A percentile compares a stretch with the other conserved stretches of the same genome.
These are phyloP conservation scores for Stratiolaelaps scimitus DNA, from an alignment of 1,140 invertebrate species.

Conservation along the genomic window DNA sequence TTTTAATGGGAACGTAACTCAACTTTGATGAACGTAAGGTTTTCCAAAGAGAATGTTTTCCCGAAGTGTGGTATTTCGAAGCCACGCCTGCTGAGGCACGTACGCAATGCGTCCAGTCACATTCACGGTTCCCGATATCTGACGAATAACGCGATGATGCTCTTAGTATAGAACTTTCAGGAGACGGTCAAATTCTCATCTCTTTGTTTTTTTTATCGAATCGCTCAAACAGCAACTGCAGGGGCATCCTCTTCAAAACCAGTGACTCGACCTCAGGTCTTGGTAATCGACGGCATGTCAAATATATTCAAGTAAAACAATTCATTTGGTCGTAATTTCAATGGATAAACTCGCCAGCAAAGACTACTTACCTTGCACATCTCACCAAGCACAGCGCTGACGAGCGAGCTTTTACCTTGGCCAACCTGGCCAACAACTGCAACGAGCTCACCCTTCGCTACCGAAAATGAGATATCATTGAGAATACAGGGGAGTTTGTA, in stretches of 20 bases:
- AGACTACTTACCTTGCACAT: conserved; percentile 41
- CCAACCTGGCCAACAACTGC: conserved; percentile 47
- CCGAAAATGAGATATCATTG: conserved; percentile 35
- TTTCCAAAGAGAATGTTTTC: conserved; percentile 44
- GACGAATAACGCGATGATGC: no score
- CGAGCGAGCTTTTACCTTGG: conserved; percentile 47
- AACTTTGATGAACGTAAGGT: conserved; percentile 41
- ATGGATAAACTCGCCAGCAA: no score
- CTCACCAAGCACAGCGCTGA: conserved; percentile 47
- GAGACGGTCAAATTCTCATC: no score
- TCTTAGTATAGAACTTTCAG: no score
- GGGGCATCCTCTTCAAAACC: no score
- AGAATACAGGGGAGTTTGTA: conserved; percentile 30
- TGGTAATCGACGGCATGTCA: no score
- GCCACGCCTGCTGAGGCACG: conserved; percentile 46
- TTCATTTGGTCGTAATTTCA: no score
- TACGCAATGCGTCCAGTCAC: conserved; percentile 40
- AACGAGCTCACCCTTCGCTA: conserved; percentile 47
- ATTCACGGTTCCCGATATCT: conserved; percentile 37
- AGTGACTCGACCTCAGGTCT: no score
- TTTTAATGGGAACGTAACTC: no score
- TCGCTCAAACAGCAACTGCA: no score
- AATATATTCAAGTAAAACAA: no score
- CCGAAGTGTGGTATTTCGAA: conserved; percentile 43
- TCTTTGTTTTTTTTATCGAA: no score